Evolutionary conservation across 37 sponge, comb jelly and placozoan genomes (phyloP), one percentile per base, ranked within the genome.

Genomic region (Petrosia ficiformis): DNA sequence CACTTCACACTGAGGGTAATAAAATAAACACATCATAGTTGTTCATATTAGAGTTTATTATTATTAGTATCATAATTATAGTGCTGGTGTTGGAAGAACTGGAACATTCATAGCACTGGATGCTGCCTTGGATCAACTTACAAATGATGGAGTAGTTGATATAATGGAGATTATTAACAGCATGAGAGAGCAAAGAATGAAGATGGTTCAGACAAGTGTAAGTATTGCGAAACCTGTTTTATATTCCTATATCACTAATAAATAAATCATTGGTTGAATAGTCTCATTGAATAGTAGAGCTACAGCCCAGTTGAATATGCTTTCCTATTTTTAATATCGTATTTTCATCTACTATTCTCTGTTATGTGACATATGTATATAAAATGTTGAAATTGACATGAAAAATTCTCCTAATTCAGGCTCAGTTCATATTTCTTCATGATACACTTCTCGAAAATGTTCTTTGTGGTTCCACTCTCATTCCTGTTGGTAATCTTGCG

Each of bases 41-140:
- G 54, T 48, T 48, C n/a, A n/a, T n/a, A n/a, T n/a, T n/a, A n/a
- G n/a, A n/a, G 54, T 16, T 19, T 16, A 48, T 48, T 48, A 19
- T 48, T 48, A 48, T 48, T 10, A 10, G 16, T 48, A 48, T 16
- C 16, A 10, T 48, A 10, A 61, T 6, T 61, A 2, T 43, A 79
- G 84, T 76, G 84, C 75, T 85, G 86, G 86, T 34, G 80, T 85
- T 19, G 80, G 86, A 29, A 65, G 86, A 26, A 85, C 86, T 56
- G 86, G 86, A 28, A 68, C 69, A 65, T 85, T 85, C 57, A 85
- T 84, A 19, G 77, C 72, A 3, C 39, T 84, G 2, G 77, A 84
- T 59, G 25, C 22, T 16, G 67, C 61, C n/a, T 39, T 84, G 41
- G 72, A 84, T 19, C 77, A 84, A 41, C 44, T 52, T 0, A 38